phyloP scores from a whole-genome alignment of 2,888 invertebrate genomes.

The Laothoe populi region DNA sequence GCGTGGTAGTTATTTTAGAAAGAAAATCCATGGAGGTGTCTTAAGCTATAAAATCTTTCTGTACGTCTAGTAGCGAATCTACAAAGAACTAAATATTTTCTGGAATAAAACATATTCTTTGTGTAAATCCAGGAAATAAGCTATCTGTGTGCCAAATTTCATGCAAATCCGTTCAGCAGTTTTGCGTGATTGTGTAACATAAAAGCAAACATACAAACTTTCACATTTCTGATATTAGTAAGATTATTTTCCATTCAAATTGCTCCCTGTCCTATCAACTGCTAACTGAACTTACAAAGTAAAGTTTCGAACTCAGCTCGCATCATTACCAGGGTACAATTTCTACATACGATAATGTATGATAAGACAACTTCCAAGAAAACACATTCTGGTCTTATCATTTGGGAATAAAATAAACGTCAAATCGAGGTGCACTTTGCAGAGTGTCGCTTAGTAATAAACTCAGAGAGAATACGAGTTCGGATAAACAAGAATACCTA shows the following conservation, averaged over 20 bases:
- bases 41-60: too few relatives aligned
- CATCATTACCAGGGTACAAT: neutral
- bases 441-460: constrained; percentile 20
- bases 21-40: too few relatives aligned
- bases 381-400: constrained; percentile 20
- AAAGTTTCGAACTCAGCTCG: neutral
- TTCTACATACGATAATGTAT: neutral
- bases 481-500: constrained; percentile 17
- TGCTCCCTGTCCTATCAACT: neutral
- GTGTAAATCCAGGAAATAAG: too few relatives aligned
- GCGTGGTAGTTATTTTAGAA: too few relatives aligned
- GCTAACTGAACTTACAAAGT: neutral
- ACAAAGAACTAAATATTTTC: too few relatives aligned
- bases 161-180: too few relatives aligned
- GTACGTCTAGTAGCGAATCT: too few relatives aligned
- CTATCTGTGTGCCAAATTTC: too few relatives aligned
- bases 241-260: neutral
- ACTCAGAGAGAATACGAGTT: constrained; percentile 13
- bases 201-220: too few relatives aligned
- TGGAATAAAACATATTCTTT: too few relatives aligned
- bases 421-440: constrained; percentile 22
- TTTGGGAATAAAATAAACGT: constrained; percentile 13
- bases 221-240: too few relatives aligned
- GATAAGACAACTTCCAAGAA: constrained; percentile 17
- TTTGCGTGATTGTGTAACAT: too few relatives aligned